These are phyloP conservation scores for Clunio marinus DNA, from an alignment of 2,888 invertebrate genomes.

Conservation along the genomic window DNA sequence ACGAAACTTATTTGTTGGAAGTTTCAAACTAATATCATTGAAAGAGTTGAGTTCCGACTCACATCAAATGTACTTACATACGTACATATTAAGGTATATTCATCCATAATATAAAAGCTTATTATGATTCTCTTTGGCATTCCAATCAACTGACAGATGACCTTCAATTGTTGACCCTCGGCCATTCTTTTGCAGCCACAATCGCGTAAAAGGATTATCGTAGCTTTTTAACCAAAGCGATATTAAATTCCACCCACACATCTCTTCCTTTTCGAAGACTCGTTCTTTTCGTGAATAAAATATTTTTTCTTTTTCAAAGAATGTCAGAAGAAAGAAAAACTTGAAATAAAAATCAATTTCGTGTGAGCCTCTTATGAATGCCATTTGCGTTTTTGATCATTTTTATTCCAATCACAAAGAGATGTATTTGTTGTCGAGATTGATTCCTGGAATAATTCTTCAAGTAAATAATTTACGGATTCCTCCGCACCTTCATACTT, in stretches of 20 bases:
- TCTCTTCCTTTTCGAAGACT: background rate
- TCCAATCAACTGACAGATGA: no score
- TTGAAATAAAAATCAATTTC: slow-evolving; percentile 9
- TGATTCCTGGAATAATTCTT: slow-evolving; percentile 25
- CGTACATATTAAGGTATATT: no score
- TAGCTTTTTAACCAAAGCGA: background rate
- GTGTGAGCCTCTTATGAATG: background rate
- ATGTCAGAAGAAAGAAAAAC: background rate
- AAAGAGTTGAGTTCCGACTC: no score
- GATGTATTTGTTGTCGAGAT: background rate
- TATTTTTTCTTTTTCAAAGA: background rate
- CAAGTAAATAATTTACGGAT: background rate
- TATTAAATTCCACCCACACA: slow-evolving; percentile 32
- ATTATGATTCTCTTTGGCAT: no score
- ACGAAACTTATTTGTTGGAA: no score
- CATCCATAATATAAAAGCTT: no score
- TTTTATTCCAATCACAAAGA: slow-evolving; percentile 20
- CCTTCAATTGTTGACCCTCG: background rate
- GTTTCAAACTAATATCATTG: no score
- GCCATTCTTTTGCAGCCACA: background rate
- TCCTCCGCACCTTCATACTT: background rate
- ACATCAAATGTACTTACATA: no score
- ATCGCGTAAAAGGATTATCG: background rate
- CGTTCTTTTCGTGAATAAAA: slow-evolving; percentile 15
- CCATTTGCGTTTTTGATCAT: background rate